Evolutionary conservation across 1,140 invertebrate species (phyloP).

Genomic region (Caenorhabditis brenneri): DNA sequence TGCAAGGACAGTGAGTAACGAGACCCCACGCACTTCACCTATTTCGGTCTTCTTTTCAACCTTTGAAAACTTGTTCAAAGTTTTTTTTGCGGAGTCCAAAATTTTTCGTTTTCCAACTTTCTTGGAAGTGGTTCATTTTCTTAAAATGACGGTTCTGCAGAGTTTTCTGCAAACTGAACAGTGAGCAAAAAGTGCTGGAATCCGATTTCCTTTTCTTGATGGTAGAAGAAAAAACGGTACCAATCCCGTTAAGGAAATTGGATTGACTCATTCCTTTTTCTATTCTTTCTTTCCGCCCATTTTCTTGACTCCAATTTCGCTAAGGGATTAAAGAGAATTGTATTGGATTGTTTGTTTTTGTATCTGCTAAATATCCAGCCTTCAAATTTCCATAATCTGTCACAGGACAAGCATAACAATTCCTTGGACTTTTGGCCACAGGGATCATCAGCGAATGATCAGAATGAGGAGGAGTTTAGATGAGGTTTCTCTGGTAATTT

Average conservation of each 20-base stretch:
- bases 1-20: neutral
- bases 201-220: neutral
- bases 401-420: neutral
- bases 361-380: neutral
- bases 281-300: neutral
- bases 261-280: neutral
- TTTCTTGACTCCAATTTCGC: neutral
- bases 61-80: neutral
- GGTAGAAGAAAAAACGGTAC: neutral
- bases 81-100: too few species aligned
- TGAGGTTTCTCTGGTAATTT: too few species aligned
- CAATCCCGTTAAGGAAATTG: neutral
- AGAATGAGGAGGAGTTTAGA: too few species aligned
- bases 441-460: too few species aligned
- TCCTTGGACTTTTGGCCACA: too few species aligned
- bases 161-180: neutral
- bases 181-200: neutral
- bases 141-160: too few species aligned
- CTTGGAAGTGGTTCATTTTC: too few species aligned
- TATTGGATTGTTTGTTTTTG: neutral
- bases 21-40: constrained; percentile 34
- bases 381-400: neutral
- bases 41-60: constrained; percentile 20
- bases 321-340: neutral
- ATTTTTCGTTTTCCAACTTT: neutral